Evolutionary conservation across 2,797 vertebrate species (phyloP).

Genomic region (Syngnathus rostellatus): DNA sequence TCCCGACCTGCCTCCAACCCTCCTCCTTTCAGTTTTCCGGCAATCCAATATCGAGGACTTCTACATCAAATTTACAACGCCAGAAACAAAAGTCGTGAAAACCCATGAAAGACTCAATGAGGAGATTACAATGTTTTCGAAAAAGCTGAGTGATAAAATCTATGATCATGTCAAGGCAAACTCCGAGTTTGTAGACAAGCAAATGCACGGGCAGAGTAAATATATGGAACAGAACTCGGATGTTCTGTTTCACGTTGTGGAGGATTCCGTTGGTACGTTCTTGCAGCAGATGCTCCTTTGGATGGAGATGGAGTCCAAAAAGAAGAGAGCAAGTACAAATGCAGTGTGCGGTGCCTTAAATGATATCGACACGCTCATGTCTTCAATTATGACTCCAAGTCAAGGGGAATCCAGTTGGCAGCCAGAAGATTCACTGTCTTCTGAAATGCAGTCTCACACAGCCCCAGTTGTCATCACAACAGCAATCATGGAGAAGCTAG

Average conservation of each 20-base stretch:
- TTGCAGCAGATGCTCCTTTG: conserved; percentile 6
- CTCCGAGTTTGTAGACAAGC: background rate
- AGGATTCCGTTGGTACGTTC: conserved; percentile 3
- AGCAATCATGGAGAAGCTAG: background rate
- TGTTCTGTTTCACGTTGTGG: background rate
- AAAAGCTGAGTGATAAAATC: conserved; percentile 5
- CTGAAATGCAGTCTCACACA: background rate
- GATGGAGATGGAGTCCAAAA: conserved; percentile 5
- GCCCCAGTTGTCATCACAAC: background rate
- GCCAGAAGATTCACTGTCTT: background rate
- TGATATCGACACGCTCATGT: background rate
- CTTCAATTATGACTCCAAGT: background rate
- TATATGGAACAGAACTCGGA: background rate
- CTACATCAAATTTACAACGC: background rate
- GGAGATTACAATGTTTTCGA: background rate
- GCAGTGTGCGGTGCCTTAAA: background rate
- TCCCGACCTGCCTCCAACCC: background rate
- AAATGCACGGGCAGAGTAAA: background rate
- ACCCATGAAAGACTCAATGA: background rate
- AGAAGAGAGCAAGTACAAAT: background rate
- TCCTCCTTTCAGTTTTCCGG: background rate
- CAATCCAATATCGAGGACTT: background rate
- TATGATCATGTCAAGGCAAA: background rate
- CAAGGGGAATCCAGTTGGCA: background rate
- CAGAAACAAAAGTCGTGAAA: background rate